Evolutionary conservation across 64 coral and sea anemone genomes (phyloP).

Genomic region (Pocillopora verrucosa): DNA sequence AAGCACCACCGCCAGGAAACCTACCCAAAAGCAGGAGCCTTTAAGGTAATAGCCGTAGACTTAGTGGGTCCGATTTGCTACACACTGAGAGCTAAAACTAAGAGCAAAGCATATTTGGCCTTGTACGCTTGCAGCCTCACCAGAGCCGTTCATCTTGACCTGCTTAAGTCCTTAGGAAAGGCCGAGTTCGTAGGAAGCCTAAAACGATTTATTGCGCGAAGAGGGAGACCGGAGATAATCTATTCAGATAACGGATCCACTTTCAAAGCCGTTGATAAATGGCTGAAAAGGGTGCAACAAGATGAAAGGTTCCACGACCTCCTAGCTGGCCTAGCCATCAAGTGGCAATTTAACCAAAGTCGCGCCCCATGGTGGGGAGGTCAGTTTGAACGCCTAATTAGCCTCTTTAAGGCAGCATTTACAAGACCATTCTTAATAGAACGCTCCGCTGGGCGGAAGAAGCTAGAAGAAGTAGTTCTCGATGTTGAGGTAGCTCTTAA

Average conservation of each 20-base stretch:
- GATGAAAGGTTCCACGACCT: conserved; percentile 17
- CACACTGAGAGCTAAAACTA: conserved; percentile 16
- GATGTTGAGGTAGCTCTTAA: conserved; percentile 20
- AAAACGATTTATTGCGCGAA: conserved; percentile 50
- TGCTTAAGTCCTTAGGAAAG: conserved; percentile 37
- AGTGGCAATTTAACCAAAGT: background rate
- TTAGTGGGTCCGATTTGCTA: conserved; percentile 51
- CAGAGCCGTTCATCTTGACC: background rate
- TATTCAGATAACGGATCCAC: conserved; percentile 50
- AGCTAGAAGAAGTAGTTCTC: background rate
- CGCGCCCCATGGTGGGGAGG: conserved; percentile 23
- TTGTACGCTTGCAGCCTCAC: conserved; percentile 51
- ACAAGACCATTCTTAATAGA: conserved; percentile 13
- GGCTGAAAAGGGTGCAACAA: conserved; percentile 18
- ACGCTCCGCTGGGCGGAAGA: background rate
- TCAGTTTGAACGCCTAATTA: conserved; percentile 14
- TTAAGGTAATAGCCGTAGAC: background rate
- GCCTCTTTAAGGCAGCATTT: conserved; percentile 11
- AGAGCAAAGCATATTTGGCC: background rate
- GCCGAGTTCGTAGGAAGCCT: conserved; percentile 55
- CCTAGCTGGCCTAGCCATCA: conserved; percentile 1
- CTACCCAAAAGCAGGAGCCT: conserved; percentile 30
- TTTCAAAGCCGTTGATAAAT: conserved; percentile 9
- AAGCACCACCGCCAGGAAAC: conserved; percentile 43
- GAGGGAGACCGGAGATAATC: conserved; percentile 46